Percentiles rank a stretch among this genome's conserved stretches.
Evolutionary conservation across 2,888 invertebrate genomes (phyloP).

Genomic region (Chalcosyrphus nemorum): DNA sequence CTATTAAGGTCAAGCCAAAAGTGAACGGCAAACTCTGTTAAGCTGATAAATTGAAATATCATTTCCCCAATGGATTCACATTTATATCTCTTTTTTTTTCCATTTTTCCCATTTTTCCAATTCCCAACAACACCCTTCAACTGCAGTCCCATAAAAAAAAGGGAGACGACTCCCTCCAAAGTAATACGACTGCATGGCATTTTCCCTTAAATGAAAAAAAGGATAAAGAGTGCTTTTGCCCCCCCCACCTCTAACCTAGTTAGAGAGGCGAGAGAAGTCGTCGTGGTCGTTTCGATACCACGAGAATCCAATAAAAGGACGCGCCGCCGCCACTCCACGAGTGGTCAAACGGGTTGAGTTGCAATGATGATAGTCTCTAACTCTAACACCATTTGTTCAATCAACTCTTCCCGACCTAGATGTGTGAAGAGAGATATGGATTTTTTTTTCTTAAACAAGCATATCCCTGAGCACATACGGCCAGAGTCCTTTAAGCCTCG

Average conservation of each 20-base stretch:
- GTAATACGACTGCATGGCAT: conserved; percentile 7
- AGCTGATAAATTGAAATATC: conserved; percentile 34
- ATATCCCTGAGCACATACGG: conserved; percentile 17
- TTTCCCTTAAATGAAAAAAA: neutral
- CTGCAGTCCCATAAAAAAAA: neutral
- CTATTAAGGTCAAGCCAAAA: neutral
- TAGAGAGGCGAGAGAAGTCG: conserved; percentile 31
- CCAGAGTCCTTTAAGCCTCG: conserved; percentile 46
- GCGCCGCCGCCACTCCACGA: no score
- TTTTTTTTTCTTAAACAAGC: conserved; percentile 40
- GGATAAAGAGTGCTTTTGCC: neutral
- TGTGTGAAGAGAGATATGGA: conserved; percentile 43
- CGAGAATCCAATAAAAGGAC: conserved; percentile 28
- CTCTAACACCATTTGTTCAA: conserved; percentile 66
- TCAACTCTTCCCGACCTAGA: conserved; percentile 59
- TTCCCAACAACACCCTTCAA: conserved; percentile 11
- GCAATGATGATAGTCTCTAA: conserved; percentile 29
- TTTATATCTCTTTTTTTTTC: no score
- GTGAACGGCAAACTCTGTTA: neutral
- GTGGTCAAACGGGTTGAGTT: conserved; percentile 42
- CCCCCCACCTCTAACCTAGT: conserved; percentile 53
- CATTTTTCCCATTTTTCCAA: conserved; percentile 30
- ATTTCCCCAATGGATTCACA: conserved; percentile 27
- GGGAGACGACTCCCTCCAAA: neutral
- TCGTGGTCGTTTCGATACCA: conserved; percentile 32